A percentile compares a stretch with the other conserved stretches of the same genome.
phyloP scores from a whole-genome alignment of 2,888 invertebrate species.

The Loripinus fragilis region DNA sequence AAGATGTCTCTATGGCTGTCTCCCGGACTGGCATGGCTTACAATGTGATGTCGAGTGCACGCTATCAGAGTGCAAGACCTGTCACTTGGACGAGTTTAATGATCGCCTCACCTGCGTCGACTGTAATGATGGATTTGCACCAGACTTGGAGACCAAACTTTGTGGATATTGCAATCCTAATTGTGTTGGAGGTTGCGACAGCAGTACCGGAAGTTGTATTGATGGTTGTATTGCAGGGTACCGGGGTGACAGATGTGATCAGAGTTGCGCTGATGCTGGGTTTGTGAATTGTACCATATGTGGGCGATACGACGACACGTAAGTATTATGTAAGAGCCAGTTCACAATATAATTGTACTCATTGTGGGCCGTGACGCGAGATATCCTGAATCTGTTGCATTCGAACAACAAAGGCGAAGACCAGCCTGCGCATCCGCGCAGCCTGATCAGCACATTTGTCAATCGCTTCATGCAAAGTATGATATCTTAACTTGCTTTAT shows the following conservation, averaged over 20 bases:
- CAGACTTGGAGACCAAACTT: conserved; percentile 9
- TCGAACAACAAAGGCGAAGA: too few species aligned
- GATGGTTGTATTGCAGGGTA: not conserved
- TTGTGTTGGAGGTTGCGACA: not conserved
- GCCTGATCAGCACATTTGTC: too few species aligned
- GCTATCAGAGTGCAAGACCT: conserved; percentile 25
- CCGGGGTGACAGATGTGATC: not conserved
- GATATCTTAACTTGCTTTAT: too few species aligned
- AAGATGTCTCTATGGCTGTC: conserved; percentile 35
- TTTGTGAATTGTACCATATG: not conserved
- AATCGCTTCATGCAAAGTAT: too few species aligned
- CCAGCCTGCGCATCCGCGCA: too few species aligned
- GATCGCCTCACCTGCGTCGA: conserved; percentile 26
- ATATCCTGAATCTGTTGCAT: too few species aligned
- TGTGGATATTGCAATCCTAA: conserved; percentile 30
- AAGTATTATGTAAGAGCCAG: not conserved
- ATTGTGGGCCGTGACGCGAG: too few species aligned
- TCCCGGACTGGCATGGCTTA: conserved; percentile 31
- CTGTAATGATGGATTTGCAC: conserved; percentile 24
- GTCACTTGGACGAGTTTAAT: conserved; percentile 23
- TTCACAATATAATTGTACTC: too few species aligned
- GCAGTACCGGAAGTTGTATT: not conserved
- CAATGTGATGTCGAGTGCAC: conserved; percentile 34
- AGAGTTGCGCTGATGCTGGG: not conserved
- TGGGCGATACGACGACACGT: not conserved